A percentile compares a stretch with the other conserved stretches of the same genome.
Evolutionary conservation across 2,797 vertebrate genomes (phyloP).

Genomic region (Syncerus caffer): DNA sequence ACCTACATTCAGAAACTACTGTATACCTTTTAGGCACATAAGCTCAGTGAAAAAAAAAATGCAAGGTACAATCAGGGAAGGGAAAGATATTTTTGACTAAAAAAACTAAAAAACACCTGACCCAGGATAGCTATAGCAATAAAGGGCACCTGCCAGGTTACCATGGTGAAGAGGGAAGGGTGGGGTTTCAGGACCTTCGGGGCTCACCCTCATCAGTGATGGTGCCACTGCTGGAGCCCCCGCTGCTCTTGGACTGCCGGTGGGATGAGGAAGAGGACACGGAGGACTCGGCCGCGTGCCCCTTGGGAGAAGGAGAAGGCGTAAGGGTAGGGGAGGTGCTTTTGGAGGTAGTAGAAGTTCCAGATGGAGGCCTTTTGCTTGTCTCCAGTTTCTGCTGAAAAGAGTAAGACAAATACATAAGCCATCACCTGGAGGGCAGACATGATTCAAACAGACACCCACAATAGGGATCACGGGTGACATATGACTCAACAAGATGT

Average conservation of each 20-base stretch:
- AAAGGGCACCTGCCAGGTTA: background rate
- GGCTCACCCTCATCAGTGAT: conserved; percentile 94
- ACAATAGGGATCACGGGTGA: background rate
- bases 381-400: conserved; percentile 88
- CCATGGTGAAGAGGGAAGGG: fast-evolving
- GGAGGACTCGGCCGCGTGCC: conserved; percentile 85
- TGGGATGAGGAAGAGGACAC: conserved; percentile 94
- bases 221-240: conserved; percentile 96
- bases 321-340: conserved; percentile 98
- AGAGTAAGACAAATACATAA: background rate
- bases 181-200: background rate
- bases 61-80: background rate
- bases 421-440: background rate
- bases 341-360: conserved; percentile 95
- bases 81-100: background rate
- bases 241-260: conserved; percentile 94
- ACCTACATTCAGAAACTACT: background rate
- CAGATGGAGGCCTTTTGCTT: conserved; percentile 91
- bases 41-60: background rate
- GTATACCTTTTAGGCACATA: background rate
- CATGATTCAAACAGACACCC: background rate
- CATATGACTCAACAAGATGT: background rate
- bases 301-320: conserved; percentile 90
- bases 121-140: background rate
- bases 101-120: too few species aligned